Conservation (phyloP, 2,888 invertebrate genomes). For the Entomobrya multifasciata region DNA sequence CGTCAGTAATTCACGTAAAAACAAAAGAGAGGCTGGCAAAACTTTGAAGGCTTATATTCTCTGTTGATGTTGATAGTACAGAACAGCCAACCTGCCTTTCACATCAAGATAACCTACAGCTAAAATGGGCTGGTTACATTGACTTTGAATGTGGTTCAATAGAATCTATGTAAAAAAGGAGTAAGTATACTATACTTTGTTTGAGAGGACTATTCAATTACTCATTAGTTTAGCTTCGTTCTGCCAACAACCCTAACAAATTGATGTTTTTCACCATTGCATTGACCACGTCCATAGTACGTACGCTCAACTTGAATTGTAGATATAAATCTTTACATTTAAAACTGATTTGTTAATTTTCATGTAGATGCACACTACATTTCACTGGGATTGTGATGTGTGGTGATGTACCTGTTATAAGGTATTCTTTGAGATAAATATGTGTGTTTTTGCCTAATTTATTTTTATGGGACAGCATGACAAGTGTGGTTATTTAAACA, state of each 20-base stretch:
- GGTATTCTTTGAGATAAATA: neutral
- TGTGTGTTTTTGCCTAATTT: neutral
- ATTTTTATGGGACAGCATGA: constrained; percentile 9
- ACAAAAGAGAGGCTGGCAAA: constrained; percentile 11
- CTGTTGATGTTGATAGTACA: neutral
- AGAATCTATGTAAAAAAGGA: neutral
- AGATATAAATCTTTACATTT: constrained; percentile 9
- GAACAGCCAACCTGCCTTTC: neutral
- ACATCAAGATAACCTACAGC: neutral
- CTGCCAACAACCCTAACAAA: constrained; percentile 3
- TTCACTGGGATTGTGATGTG: no score
- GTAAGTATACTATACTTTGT: neutral
- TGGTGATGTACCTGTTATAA: neutral
- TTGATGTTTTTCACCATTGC: neutral
- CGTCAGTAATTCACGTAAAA: constrained; percentile 43
- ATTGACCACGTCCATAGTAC: neutral
- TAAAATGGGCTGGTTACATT: neutral
- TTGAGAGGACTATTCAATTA: neutral
- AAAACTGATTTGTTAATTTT: constrained; percentile 20
- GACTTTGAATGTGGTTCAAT: neutral
- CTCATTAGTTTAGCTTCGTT: neutral
- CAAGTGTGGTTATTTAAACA: neutral
- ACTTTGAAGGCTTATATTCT: neutral
- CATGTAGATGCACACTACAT: neutral
- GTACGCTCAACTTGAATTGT: neutral